A percentile compares a stretch with the other conserved stretches of the same genome.
phyloP scores from a whole-genome alignment of 1,140 invertebrate genomes.

The Uloborus diversus region DNA sequence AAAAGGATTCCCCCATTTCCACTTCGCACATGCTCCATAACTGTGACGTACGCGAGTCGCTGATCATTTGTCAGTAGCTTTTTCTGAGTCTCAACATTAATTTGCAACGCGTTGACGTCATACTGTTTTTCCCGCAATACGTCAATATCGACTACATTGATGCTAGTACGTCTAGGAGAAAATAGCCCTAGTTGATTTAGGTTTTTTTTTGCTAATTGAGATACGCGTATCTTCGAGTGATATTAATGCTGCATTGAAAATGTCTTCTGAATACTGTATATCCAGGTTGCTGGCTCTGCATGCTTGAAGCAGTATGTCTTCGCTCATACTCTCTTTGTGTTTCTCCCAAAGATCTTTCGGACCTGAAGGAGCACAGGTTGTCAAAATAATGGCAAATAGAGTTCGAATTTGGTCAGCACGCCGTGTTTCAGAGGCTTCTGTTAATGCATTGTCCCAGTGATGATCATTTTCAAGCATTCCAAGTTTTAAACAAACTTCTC shows the following conservation, averaged over 20 bases:
- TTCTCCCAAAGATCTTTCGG: slow-evolving; percentile 34
- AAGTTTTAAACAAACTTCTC: slow-evolving; percentile 64
- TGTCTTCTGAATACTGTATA: not conserved
- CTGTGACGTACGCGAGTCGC: too few species aligned
- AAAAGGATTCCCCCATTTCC: too few species aligned
- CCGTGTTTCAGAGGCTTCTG: slow-evolving; percentile 64
- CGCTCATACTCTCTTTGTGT: not conserved
- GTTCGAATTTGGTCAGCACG: slow-evolving; percentile 58
- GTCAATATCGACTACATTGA: too few species aligned
- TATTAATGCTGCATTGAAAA: slow-evolving; percentile 30
- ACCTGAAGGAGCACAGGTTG: slow-evolving; percentile 6
- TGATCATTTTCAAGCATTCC: slow-evolving; percentile 63
- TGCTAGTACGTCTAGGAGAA: too few species aligned
- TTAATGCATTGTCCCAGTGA: slow-evolving; percentile 61
- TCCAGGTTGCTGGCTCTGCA: not conserved
- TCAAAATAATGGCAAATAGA: slow-evolving; percentile 46
- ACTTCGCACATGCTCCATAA: too few species aligned
- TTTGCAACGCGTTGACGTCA: too few species aligned
- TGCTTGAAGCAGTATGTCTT: not conserved
- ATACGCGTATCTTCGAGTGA: slow-evolving; percentile 38
- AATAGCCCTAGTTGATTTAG: too few species aligned
- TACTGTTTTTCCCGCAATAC: too few species aligned
- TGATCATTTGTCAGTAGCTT: too few species aligned
- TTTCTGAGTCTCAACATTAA: too few species aligned
- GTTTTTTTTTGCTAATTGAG: too few species aligned